Evolutionary conservation across 2,113 vertebrate species (phyloP).

Genomic region (Phodopus roborovskii): DNA sequence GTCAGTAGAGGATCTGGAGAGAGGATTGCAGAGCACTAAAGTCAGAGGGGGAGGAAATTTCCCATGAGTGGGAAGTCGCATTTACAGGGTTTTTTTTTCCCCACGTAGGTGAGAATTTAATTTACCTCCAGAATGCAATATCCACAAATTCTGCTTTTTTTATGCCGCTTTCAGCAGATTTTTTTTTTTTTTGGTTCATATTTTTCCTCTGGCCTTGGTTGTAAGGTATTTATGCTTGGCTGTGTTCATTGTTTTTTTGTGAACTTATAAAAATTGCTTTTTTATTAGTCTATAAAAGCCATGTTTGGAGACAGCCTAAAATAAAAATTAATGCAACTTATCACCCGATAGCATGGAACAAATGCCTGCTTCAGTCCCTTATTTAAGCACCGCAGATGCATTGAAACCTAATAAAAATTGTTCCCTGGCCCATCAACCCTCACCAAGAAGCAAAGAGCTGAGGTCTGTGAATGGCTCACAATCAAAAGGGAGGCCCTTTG

Average conservation of each 20-base stretch:
- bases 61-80: not conserved
- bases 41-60: not conserved
- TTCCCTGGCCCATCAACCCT: conserved; percentile 70
- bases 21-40: not conserved
- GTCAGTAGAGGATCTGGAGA: not conserved
- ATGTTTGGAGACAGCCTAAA: conserved; percentile 81
- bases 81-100: not conserved
- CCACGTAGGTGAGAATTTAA: conserved; percentile 41
- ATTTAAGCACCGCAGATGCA: conserved; percentile 71
- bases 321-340: conserved; percentile 82
- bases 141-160: conserved; percentile 6
- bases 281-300: conserved; percentile 80
- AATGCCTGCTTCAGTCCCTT: conserved; percentile 65
- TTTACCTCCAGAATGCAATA: conserved; percentile 48
- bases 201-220: conserved; percentile 68
- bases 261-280: conserved; percentile 80
- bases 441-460: conserved; percentile 60
- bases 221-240: conserved; percentile 69
- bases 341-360: conserved; percentile 71
- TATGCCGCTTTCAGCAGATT: conserved; percentile 70
- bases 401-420: conserved; percentile 79
- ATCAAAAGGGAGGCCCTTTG: conserved; percentile 37
- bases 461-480: conserved; percentile 64
- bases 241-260: conserved; percentile 73
- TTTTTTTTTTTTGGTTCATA: conserved; percentile 25